These are phyloP conservation scores for Aurelia coerulea DNA, from an alignment of 30 jellyfish, hydroid and myxozoan genomes.

Conservation along the genomic window DNA sequence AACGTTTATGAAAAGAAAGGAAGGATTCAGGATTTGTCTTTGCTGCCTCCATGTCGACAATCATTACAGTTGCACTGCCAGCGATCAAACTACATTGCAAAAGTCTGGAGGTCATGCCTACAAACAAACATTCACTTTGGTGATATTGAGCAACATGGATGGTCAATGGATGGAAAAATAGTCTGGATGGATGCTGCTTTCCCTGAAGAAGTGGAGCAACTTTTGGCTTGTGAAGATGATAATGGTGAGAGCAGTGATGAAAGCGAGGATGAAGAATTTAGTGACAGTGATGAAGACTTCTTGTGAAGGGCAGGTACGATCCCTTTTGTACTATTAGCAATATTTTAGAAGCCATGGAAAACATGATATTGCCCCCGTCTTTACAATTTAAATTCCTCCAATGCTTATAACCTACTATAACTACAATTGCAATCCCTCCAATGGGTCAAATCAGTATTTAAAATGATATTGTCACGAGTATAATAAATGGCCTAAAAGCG, in stretches of 20 bases:
- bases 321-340: conserved; percentile 13
- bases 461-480: too few species aligned
- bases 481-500: too few species aligned
- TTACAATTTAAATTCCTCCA: too few species aligned
- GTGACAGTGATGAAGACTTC: conserved; percentile 58
- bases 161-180: conserved; percentile 44
- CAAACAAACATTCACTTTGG: conserved; percentile 49
- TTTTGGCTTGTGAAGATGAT: conserved; percentile 33
- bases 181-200: background rate
- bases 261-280: conserved; percentile 31
- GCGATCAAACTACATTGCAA: conserved; percentile 34
- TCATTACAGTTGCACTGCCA: conserved; percentile 29
- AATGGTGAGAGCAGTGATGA: conserved; percentile 46
- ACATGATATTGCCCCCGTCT: too few species aligned
- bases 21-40: conserved; percentile 22
- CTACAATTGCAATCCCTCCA: too few species aligned
- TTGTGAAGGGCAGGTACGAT: conserved; percentile 36
- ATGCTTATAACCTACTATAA: too few species aligned
- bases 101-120: conserved; percentile 41
- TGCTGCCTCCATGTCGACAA: conserved; percentile 16
- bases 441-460: too few species aligned
- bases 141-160: conserved; percentile 36
- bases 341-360: background rate
- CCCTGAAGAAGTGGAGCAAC: conserved; percentile 48
- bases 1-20: conserved; percentile 23